Base-by-base conservation (phyloP, 1,140 invertebrate genomes). In the Hydropsyche tenuis region DNA sequence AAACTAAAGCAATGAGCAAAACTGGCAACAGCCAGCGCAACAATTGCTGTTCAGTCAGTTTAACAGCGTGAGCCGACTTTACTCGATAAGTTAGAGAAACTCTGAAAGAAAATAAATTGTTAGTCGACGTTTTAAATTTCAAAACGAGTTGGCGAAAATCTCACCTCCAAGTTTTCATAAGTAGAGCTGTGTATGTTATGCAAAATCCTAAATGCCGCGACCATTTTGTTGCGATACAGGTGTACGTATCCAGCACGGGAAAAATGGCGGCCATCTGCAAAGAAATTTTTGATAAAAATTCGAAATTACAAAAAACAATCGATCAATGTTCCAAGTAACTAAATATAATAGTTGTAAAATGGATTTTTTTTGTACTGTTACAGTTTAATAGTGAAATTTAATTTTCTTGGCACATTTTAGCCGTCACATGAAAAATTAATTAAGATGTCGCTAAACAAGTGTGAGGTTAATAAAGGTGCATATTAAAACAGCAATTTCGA, bases 61-160 rank as follows among this genome's bases (percentile, higher is more conserved):
- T 96, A 16, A 97, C 89, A 82, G 96, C 96, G 78, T 96, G 95
- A 0, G 94, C 93, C 23, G 94, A 95, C 81, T 96, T 96, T 0
- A 96, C 94, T n/a, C 94, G 89, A 84, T 96, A 97, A 14, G 96
- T 97, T 51, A 96, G 84, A 0, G 95, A 97, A 27, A 97, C 95
- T 78, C 95, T 95, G 82, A 1, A 85, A 73, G 72, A 22, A 42
- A 60, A 56, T 42, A 4, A 23, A 51, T 7, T 37, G 4, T 12
- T 66, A 12, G 20, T 20, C 20, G 6, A 22, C 6, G 23, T 20
- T 22, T 16, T n/a, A 56, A 30, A 27, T 16, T 18, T 45, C 23
- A 70, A 56, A 27, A 37, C 48, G 56, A 20, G 11, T 46, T 14
- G 14, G 9, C 18, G 18, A 56, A 48, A 22, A 16, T 45, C 73